Percentiles rank a stretch among this genome's conserved stretches.
phyloP scores from a whole-genome alignment of 1,140 invertebrate genomes.

The Ooceraea biroi region DNA sequence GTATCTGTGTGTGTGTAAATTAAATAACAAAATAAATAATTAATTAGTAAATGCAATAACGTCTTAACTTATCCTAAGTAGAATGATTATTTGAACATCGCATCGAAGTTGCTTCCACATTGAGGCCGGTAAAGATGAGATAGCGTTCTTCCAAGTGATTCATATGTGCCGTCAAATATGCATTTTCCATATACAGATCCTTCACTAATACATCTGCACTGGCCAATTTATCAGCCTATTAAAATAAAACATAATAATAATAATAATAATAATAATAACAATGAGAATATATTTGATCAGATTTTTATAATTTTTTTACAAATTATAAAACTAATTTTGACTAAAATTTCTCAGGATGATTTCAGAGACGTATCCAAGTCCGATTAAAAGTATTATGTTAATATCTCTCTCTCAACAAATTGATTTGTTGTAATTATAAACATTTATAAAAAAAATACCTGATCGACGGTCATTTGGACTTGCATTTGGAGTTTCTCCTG shows the following conservation, averaged over 20 bases:
- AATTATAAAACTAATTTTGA: neutral
- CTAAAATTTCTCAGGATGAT: too few relatives aligned
- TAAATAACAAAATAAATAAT: conserved; percentile 40
- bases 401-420: neutral
- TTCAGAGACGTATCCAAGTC: too few relatives aligned
- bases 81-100: conserved; percentile 73
- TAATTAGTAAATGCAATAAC: conserved; percentile 34
- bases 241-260: conserved; percentile 50
- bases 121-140: conserved; percentile 85
- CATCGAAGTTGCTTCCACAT: conserved; percentile 85
- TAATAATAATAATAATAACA: neutral
- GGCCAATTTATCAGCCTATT: conserved; percentile 88
- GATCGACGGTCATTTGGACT: conserved; percentile 87
- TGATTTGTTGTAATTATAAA: neutral
- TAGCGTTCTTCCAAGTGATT: conserved; percentile 89
- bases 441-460: conserved; percentile 78
- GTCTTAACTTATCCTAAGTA: conserved; percentile 23
- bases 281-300: neutral
- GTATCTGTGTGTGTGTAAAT: too few relatives aligned
- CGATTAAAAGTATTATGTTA: neutral
- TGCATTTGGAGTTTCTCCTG: conserved; percentile 89
- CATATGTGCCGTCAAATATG: conserved; percentile 89
- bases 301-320: neutral
- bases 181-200: conserved; percentile 93
- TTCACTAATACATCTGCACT: conserved; percentile 91